Evolutionary conservation across 2,888 invertebrate genomes (phyloP).

Genomic region (Anticlea derivata): DNA sequence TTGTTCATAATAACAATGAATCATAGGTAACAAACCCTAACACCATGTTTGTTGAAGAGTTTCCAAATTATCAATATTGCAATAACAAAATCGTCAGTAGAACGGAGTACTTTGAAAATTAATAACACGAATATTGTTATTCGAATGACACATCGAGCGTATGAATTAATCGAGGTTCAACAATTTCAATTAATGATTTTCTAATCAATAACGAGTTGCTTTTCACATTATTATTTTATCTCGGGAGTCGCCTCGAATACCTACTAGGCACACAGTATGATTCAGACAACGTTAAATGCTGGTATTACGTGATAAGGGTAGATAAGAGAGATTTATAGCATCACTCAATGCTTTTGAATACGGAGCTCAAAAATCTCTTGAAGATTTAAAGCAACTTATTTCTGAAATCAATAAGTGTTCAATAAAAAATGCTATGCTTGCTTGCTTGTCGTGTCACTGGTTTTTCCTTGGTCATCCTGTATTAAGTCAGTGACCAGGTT

Average conservation of each 20-base stretch:
- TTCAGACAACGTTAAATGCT: constrained; percentile 23
- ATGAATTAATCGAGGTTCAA: constrained; percentile 13
- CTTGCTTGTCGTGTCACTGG: too few species aligned
- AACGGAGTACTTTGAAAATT: constrained; percentile 6
- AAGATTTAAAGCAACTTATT: too few species aligned
- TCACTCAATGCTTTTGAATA: constrained; percentile 16
- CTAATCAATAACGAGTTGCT: constrained; percentile 7
- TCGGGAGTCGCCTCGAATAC: constrained; percentile 4
- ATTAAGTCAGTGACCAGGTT: too few species aligned
- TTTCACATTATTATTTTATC: constrained; percentile 24
- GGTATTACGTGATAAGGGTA: constrained; percentile 24
- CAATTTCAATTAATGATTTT: constrained; percentile 13
- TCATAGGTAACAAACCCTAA: not conserved
- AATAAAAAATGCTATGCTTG: too few species aligned
- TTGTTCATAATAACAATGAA: constrained; percentile 15
- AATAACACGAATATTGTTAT: constrained; percentile 31
- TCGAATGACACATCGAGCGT: constrained; percentile 8
- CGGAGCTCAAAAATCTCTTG: not conserved
- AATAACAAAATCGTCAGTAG: constrained; percentile 7
- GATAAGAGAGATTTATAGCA: constrained; percentile 32
- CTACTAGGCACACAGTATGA: constrained; percentile 8
- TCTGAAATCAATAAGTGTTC: too few species aligned
- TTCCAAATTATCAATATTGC: constrained; percentile 16
- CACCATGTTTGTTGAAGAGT: constrained; percentile 21
- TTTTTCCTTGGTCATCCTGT: too few species aligned